Percentiles rank a stretch among this genome's conserved stretches.
phyloP scores from a whole-genome alignment of 2,888 invertebrate species.

The Drosophila imparisetae region DNA sequence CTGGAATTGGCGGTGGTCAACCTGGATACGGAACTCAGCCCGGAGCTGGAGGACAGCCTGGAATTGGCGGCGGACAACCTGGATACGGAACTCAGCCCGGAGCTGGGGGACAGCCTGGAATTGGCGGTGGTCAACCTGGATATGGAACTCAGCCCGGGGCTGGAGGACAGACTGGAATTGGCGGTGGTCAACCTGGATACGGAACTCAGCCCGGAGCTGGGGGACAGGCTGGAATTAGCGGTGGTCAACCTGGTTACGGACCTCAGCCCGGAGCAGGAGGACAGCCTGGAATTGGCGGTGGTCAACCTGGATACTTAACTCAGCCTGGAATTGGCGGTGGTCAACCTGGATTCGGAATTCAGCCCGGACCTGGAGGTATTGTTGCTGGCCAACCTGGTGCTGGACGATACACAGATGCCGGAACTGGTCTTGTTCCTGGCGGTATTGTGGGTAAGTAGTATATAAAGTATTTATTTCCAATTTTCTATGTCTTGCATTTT shows the following conservation, averaged over 20 bases:
- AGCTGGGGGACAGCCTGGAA: conserved; percentile 1
- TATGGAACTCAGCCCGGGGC: conserved; percentile 18
- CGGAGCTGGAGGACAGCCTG: conserved; percentile 15
- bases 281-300: conserved; percentile 23
- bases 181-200: not conserved
- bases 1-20: conserved; percentile 28
- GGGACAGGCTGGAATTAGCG: conserved; percentile 10
- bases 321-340: conserved; percentile 20
- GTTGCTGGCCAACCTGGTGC: conserved; percentile 24
- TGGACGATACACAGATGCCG: conserved; percentile 51
- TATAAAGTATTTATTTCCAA: not conserved
- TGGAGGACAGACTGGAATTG: conserved; percentile 11
- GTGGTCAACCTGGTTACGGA: conserved; percentile 10
- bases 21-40: conserved; percentile 11
- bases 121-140: conserved; percentile 1
- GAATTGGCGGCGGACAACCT: conserved; percentile 21
- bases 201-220: not conserved
- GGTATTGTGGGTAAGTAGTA: conserved; percentile 47
- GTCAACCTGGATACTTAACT: conserved; percentile 29
- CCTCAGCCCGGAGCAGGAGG: conserved; percentile 25
- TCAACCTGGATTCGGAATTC: conserved; percentile 25
- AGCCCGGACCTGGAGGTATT: conserved; percentile 30
- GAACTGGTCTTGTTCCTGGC: conserved; percentile 31
- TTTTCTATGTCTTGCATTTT: not conserved
- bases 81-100: conserved; percentile 25